Evolutionary conservation across 1,140 invertebrate species (phyloP).

Genomic region (Manduca sexta): DNA sequence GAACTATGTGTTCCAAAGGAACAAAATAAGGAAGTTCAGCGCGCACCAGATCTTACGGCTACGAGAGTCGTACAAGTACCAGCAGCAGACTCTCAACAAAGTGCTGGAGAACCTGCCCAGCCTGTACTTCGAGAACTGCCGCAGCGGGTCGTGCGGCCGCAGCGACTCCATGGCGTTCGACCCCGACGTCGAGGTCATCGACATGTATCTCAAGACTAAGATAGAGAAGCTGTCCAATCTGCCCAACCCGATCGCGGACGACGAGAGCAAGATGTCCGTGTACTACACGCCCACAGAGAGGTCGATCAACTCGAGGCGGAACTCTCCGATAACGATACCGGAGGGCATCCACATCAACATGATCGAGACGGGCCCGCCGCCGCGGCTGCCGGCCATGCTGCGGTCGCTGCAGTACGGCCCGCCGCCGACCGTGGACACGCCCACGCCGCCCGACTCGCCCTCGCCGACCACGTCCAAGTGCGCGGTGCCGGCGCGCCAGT

Average conservation of each 20-base stretch:
- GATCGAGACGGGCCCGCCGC: slow-evolving; percentile 71
- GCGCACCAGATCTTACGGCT: slow-evolving; percentile 90
- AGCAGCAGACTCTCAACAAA: slow-evolving; percentile 95
- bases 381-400: slow-evolving; percentile 48
- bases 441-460: slow-evolving; percentile 20
- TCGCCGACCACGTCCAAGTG: slow-evolving; percentile 24
- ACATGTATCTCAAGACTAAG: slow-evolving; percentile 79
- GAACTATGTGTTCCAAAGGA: slow-evolving; percentile 95
- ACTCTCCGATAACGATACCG: slow-evolving; percentile 51
- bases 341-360: slow-evolving; percentile 77
- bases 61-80: slow-evolving; percentile 94
- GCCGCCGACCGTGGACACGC: slow-evolving; percentile 23
- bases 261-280: slow-evolving; percentile 80
- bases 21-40: slow-evolving; percentile 95
- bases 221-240: slow-evolving; percentile 71
- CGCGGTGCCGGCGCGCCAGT: slow-evolving; percentile 2
- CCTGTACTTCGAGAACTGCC: slow-evolving; percentile 93
- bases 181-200: slow-evolving; percentile 75
- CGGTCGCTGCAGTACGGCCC: slow-evolving; percentile 33
- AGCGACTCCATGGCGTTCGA: slow-evolving; percentile 86
- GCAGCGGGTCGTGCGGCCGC: slow-evolving; percentile 87
- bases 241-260: slow-evolving; percentile 52
- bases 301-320: slow-evolving; percentile 55
- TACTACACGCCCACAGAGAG: slow-evolving; percentile 87
- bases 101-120: slow-evolving; percentile 95